Evolutionary conservation across 2,113 vertebrate species (phyloP).

Genomic region (Pimephales promelas): DNA sequence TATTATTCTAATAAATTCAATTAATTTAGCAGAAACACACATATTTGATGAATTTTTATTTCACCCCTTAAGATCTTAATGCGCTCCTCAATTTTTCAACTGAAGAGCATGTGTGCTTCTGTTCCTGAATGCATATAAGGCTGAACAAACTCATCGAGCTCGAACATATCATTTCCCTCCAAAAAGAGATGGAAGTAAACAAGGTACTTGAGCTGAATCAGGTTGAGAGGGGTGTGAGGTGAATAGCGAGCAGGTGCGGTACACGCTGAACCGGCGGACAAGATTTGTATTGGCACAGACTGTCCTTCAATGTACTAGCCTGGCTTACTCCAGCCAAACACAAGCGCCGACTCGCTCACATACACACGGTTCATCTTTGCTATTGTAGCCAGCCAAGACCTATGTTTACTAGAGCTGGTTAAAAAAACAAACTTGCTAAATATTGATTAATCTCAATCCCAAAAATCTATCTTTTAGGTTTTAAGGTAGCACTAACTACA

Average conservation of each 20-base stretch:
- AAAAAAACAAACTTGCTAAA: no score
- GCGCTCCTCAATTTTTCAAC: no score
- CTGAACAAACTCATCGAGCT: rapidly evolving
- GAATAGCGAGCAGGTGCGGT: constrained; percentile 11
- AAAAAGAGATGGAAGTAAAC: constrained; percentile 45
- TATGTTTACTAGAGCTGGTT: constrained; percentile 25
- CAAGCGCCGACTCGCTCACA: constrained; percentile 3
- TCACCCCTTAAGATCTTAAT: no score
- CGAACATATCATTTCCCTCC: not conserved
- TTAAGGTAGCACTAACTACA: no score
- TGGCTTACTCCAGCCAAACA: not conserved
- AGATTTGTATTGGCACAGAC: constrained; percentile 34
- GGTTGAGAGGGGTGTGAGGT: not conserved
- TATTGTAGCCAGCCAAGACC: not conserved
- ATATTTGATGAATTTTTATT: no score
- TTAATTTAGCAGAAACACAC: no score
- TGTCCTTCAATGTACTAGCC: not conserved
- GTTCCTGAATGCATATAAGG: not conserved
- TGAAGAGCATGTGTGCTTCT: no score
- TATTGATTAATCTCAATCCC: no score
- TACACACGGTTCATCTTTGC: not conserved
- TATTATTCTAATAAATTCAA: no score
- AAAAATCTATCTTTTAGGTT: no score
- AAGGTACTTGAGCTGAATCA: constrained; percentile 20
- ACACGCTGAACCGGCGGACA: not conserved